Evolutionary conservation across 2,113 vertebrate species (phyloP), one percentile per base, ranked within the genome.

Genomic region (Cololabis saira): DNA sequence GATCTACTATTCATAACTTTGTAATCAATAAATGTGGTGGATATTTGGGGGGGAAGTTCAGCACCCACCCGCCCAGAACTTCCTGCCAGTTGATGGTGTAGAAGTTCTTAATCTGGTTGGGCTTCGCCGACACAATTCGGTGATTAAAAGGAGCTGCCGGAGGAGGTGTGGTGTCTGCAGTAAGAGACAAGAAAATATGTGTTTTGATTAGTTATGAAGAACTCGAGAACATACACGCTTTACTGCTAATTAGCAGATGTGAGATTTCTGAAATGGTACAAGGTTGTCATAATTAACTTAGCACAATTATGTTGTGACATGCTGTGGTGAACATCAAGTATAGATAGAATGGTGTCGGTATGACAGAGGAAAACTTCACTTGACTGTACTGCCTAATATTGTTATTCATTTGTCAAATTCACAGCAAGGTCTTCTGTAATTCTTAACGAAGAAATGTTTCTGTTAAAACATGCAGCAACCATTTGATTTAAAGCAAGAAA

Each of bases 121-220:
- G 94, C 83, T 95, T 99, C 71, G 95, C 93, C 33, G 94, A 95
- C 56, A 99, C 95, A 16, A 98, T 91, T 24, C 95, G 94, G 71
- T 99, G 98, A 81, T 87, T 93, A 61, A 99, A 99, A 4, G 98
- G 97, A 61, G 98, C 96, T 0, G 91, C 24, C 16, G 94, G 93
- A 65, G 94, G 93, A 3, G 82, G 88, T 43, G 51, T 71, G 15
- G 87, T 91, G 79, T 94, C 98, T 99, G 78, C 52, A 91, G 54
- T 64, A 19, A 48, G 18, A 44, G 40, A 74, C 14, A 67, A 61
- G 24, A 67, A 9, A 9, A 37, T 1, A 37, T 37, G 33, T 30
- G 33, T 37, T 37, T 37, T 37, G 33, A 37, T 71, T 68, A 62
- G 44, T 80, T 43, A 54, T 10, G 21, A 68, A 51, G 50, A 81